Evolutionary conservation across 2,888 invertebrate species (phyloP), one percentile per base, ranked within the genome.

Genomic region (Drosophila sordidapex): DNA sequence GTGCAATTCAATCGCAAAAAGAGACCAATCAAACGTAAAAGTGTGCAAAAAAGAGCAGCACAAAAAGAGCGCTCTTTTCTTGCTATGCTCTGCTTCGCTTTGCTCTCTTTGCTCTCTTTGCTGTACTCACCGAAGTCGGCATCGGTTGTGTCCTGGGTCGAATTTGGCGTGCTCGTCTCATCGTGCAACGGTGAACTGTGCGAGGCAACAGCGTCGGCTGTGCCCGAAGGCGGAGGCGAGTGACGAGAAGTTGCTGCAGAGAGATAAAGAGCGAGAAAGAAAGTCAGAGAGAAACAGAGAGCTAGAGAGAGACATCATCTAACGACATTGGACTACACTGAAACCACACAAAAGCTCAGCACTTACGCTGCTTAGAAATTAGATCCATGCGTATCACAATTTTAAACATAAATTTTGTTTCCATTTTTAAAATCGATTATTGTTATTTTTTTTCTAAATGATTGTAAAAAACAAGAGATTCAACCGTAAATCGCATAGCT

Each of bases 101-200:
- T 21, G 11, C 38, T 58, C 25, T 31, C 36, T n/a, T 43, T 21
- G 11, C 38, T 58, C 25, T 31, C 11, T 56, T 18, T 36, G 11
- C 38, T 36, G 11, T 57, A 90, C 93, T 91, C 76, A 93, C 93
- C 93, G 79, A 93, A 88, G 67, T 92, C 92, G 54, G 79, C 79
- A 72, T 90, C 78, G 40, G 61, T 61, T 46, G 76, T 33, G 18
- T 79, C 89, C 60, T 74, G 73, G 48, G 90, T 84, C 56, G 85
- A 87, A 54, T 88, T 91, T 54, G 83, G 80, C 46, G 83, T 88
- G 73, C 81, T 89, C 15, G 83, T 76, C 54, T 91, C 90, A 40
- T 79, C 75, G 60, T 79, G 74, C n/a, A 36, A 49, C 51, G 73
- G 40, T 6, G 86, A 79, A 36, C 58, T 65, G 38, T 64, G 70